These are phyloP conservation scores for Baryphthengus martii DNA, from an alignment of 2,113 vertebrate species.

Conservation along the genomic window DNA sequence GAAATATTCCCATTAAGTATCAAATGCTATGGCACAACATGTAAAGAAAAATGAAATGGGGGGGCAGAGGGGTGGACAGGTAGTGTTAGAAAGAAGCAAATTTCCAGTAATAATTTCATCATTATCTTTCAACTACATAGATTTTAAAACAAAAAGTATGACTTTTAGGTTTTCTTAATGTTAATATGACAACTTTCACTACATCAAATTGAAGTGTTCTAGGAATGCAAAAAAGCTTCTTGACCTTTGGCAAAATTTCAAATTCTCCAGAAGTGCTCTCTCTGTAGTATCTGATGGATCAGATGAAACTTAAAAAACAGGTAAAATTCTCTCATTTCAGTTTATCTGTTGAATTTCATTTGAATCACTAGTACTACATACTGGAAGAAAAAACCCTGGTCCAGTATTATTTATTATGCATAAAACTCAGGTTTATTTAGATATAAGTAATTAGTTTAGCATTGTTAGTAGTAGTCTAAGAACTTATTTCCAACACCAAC, in stretches of 20 bases:
- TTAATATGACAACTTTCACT: background rate
- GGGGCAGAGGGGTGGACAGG: accelerated
- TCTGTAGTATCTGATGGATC: background rate
- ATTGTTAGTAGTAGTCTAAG: background rate
- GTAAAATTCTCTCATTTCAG: background rate
- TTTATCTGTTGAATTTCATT: background rate
- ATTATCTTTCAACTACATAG: background rate
- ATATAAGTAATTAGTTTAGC: background rate
- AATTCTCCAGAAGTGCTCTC: background rate
- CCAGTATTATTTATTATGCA: background rate
- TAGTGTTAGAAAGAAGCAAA: background rate
- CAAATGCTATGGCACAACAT: background rate
- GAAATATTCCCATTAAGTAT: background rate
- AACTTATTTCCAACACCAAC: background rate
- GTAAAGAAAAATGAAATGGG: background rate
- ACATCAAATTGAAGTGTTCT: background rate
- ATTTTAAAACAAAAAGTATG: background rate
- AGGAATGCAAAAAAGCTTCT: background rate
- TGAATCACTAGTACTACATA: background rate
- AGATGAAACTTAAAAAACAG: background rate
- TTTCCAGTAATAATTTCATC: background rate
- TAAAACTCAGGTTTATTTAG: conserved; percentile 7
- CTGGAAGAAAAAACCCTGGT: background rate
- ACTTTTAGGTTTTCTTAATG: background rate
- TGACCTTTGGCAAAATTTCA: background rate